phyloP scores from a whole-genome alignment of 2,797 vertebrate species.

The Martes flavigula region DNA sequence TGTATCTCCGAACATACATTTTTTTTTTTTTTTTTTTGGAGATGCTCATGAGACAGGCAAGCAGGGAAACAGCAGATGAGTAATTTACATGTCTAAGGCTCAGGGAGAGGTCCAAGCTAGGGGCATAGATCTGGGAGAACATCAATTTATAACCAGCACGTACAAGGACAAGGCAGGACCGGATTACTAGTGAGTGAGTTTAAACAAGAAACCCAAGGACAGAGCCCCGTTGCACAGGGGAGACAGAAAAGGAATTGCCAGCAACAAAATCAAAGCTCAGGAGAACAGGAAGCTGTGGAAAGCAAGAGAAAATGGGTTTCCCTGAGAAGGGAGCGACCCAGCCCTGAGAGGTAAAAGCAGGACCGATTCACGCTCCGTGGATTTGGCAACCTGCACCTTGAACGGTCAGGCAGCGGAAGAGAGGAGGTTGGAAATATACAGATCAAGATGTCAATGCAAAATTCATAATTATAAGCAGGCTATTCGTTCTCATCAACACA shows the following conservation, averaged over 20 bases:
- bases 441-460: neutral
- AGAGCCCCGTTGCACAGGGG: rapidly evolving
- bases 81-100: neutral
- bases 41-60: neutral
- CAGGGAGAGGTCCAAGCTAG: neutral
- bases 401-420: neutral
- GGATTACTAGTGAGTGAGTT: neutral
- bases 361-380: neutral
- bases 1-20: neutral
- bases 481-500: neutral
- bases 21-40: neutral
- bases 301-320: neutral
- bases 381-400: neutral
- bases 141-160: neutral
- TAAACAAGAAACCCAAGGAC: neutral
- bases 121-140: neutral
- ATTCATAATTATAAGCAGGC: neutral
- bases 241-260: neutral
- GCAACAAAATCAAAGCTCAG: neutral
- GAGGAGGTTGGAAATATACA: neutral
- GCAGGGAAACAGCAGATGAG: neutral
- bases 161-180: neutral
- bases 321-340: neutral
- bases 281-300: neutral
- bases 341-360: neutral